Evolutionary conservation across 1,140 invertebrate genomes (phyloP).

Genomic region (Drosophila triauraria): DNA sequence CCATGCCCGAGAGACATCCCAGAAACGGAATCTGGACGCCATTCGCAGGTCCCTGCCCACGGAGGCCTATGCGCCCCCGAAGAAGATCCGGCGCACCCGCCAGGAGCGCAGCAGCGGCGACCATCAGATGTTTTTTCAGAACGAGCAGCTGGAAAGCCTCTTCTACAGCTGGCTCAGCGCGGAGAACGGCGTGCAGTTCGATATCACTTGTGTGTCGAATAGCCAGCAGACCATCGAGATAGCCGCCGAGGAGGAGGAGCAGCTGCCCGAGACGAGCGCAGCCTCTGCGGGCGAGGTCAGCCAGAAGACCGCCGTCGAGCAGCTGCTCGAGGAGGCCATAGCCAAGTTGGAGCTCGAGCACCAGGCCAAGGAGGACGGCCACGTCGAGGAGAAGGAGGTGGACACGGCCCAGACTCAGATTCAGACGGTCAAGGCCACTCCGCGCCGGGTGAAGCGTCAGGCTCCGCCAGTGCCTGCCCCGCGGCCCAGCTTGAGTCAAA

Average conservation of each 20-base stretch:
- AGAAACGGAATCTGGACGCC: constrained; percentile 65
- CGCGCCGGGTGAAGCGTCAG: constrained; percentile 48
- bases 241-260: constrained; percentile 19
- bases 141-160: constrained; percentile 68
- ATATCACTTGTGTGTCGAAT: constrained; percentile 59
- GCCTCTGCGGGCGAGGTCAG: constrained; percentile 41
- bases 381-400: constrained; percentile 55
- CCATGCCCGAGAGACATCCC: constrained; percentile 10
- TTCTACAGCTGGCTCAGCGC: constrained; percentile 77
- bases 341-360: constrained; percentile 70
- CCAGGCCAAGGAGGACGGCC: constrained; percentile 35
- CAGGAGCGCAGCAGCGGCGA: constrained; percentile 57
- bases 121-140: constrained; percentile 69
- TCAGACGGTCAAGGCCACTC: constrained; percentile 27
- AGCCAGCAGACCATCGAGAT: constrained; percentile 67
- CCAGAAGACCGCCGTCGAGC: constrained; percentile 67
- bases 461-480: constrained; percentile 68
- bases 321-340: constrained; percentile 75
- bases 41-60: constrained; percentile 63
- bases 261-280: constrained; percentile 17
- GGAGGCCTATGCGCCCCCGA: constrained; percentile 77
- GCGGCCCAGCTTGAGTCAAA: constrained; percentile 45
- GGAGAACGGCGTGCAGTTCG: constrained; percentile 72
- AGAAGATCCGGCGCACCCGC: constrained; percentile 76
- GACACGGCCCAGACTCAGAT: constrained; percentile 33